Percentiles rank a stretch among this genome's conserved stretches.
Evolutionary conservation across 2,113 vertebrate genomes (phyloP).

Genomic region (Sylvietta virens): DNA sequence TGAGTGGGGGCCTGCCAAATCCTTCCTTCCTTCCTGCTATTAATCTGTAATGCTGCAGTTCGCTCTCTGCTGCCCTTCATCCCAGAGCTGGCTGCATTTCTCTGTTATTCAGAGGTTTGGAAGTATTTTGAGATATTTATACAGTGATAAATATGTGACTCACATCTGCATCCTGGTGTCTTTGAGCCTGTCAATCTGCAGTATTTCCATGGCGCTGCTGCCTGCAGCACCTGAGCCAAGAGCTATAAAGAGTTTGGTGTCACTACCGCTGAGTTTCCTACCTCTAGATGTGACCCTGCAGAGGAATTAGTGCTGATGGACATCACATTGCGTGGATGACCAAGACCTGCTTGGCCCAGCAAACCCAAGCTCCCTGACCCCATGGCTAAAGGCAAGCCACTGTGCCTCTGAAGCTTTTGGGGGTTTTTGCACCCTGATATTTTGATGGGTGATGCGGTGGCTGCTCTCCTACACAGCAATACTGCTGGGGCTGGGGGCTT

Average conservation of each 20-base stretch:
- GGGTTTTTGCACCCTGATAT: accelerated
- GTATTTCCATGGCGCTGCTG: background rate
- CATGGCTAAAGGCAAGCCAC: background rate
- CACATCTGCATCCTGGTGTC: background rate
- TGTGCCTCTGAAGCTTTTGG: background rate
- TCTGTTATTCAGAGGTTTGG: background rate
- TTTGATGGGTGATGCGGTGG: background rate
- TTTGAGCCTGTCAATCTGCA: background rate
- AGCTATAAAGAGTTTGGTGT: background rate
- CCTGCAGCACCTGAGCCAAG: background rate
- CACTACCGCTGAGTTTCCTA: accelerated
- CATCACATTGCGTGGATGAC: background rate
- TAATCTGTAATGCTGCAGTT: background rate
- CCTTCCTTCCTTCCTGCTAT: background rate
- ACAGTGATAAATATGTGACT: background rate
- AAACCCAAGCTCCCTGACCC: background rate
- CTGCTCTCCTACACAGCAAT: background rate
- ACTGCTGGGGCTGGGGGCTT: background rate
- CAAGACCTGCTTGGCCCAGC: background rate
- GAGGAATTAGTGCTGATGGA: background rate
- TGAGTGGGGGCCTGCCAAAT: background rate
- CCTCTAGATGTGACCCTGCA: background rate
- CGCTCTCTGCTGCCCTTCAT: background rate
- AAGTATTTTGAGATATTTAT: background rate
- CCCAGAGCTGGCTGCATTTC: background rate